These are phyloP conservation scores for Dromiciops gliroides DNA, from an alignment of 2,113 vertebrate genomes.

Conservation along the genomic window DNA sequence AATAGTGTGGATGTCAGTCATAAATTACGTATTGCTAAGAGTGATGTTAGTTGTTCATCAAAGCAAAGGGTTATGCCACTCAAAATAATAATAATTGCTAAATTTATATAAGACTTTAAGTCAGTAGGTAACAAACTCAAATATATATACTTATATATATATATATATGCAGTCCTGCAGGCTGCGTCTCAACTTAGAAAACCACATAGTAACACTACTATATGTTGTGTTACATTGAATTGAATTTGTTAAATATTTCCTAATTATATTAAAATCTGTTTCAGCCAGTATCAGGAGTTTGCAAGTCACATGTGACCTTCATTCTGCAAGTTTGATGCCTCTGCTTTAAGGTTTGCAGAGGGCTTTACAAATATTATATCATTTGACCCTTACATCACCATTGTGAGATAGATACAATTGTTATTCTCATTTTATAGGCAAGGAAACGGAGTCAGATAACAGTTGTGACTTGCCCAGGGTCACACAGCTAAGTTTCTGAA, in stretches of 20 bases:
- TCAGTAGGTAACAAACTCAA: not conserved
- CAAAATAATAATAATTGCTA: not conserved
- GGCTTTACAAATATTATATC: not conserved
- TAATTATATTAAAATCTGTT: not conserved
- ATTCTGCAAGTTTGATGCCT: not conserved
- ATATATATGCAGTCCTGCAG: not conserved
- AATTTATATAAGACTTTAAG: not conserved
- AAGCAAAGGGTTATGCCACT: not conserved
- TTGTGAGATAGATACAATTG: not conserved
- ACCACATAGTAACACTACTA: not conserved
- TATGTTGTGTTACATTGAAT: not conserved
- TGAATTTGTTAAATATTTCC: not conserved
- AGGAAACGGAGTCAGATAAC: not conserved
- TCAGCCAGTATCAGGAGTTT: not conserved
- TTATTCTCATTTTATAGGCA: not conserved
- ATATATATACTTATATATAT: no score
- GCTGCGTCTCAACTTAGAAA: not conserved
- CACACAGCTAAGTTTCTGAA: not conserved
- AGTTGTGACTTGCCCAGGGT: not conserved
- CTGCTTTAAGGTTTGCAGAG: not conserved
- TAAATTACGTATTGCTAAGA: not conserved
- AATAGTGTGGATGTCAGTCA: no score
- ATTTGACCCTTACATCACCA: not conserved
- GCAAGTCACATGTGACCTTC: not conserved
- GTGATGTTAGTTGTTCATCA: no score